Evolutionary conservation across 2,797 vertebrate genomes (phyloP).

Genomic region (Miichthys miiuy): DNA sequence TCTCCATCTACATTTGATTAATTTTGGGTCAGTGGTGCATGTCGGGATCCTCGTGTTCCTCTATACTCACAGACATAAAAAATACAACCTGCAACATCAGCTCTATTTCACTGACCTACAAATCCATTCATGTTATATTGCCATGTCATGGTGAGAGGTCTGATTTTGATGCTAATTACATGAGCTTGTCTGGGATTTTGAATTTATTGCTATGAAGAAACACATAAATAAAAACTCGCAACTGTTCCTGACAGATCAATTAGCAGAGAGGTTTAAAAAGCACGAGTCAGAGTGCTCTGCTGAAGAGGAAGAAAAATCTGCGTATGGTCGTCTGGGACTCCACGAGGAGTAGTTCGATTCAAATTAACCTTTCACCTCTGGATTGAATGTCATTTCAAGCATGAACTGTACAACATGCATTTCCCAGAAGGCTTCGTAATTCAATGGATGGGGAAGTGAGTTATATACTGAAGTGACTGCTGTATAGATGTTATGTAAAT

Average conservation of each 20-base stretch:
- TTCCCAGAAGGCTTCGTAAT: conserved; percentile 15
- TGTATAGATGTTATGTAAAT: background rate
- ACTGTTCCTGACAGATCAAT: conserved; percentile 26
- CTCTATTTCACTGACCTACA: conserved; percentile 19
- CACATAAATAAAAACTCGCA: conserved; percentile 32
- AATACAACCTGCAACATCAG: conserved; percentile 33
- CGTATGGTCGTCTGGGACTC: background rate
- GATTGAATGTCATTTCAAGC: background rate
- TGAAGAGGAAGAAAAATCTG: too few relatives aligned
- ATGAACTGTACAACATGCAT: background rate
- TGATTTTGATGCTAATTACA: conserved; percentile 24
- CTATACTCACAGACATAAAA: conserved; percentile 5
- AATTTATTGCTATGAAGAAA: conserved; percentile 15
- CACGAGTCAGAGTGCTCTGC: background rate
- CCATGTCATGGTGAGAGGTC: conserved; percentile 1
- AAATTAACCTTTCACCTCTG: conserved; percentile 45
- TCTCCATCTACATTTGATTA: background rate
- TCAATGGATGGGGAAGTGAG: conserved; percentile 16
- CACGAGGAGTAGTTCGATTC: conserved; percentile 2
- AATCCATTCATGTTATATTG: conserved; percentile 27
- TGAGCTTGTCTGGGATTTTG: conserved; percentile 14
- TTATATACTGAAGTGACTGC: background rate
- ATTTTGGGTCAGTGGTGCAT: conserved; percentile 32
- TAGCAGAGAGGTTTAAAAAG: conserved; percentile 23
- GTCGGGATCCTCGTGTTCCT: conserved; percentile 8